A percentile compares a stretch with the other conserved stretches of the same genome.
Evolutionary conservation across 2,113 vertebrate species (phyloP).

Genomic region (Bos taurus): DNA sequence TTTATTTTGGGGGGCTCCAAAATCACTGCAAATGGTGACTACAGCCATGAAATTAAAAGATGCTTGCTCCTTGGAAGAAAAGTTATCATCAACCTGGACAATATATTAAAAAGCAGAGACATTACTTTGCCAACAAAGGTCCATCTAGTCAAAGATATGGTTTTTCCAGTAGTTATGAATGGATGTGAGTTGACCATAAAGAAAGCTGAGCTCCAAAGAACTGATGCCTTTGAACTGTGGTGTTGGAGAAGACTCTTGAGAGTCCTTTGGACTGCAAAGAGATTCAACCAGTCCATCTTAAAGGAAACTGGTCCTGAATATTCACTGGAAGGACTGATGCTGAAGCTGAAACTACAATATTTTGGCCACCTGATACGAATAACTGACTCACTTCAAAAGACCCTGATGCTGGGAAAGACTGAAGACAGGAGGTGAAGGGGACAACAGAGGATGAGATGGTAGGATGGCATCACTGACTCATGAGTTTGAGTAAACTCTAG

Average conservation of each 20-base stretch:
- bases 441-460: neutral
- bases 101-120: neutral
- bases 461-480: neutral
- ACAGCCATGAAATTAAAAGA: neutral
- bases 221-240: neutral
- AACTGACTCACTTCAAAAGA: neutral
- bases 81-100: neutral
- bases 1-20: neutral
- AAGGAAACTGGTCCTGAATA: neutral
- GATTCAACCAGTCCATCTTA: neutral
- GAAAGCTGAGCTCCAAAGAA: neutral
- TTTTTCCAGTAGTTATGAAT: neutral
- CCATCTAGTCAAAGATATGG: neutral
- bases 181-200: neutral
- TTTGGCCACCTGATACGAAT: neutral
- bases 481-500: neutral
- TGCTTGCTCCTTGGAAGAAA: neutral
- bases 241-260: neutral
- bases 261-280: neutral
- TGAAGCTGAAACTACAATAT: neutral
- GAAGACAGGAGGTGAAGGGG: neutral
- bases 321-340: neutral
- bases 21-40: neutral
- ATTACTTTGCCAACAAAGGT: neutral
- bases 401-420: neutral